A percentile compares a stretch with the other conserved stretches of the same genome.
Conservation (phyloP, 2,113 vertebrate species). For the Eonycteris spelaea region DNA sequence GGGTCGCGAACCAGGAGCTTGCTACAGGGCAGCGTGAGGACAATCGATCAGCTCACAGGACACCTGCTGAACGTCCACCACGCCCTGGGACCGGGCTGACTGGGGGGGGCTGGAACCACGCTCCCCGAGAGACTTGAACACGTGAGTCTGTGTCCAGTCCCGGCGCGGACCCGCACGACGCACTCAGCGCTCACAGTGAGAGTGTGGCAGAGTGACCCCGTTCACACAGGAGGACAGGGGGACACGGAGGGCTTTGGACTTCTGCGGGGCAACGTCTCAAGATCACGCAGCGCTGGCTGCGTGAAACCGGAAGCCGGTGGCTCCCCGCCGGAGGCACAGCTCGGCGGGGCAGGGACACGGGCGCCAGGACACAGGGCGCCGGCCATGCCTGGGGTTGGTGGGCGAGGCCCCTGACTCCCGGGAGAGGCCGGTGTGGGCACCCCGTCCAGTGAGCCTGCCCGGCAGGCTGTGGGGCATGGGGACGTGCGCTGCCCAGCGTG, state of each 20-base stretch:
- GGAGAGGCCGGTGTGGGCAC: not conserved
- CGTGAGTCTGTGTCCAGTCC: fast-evolving
- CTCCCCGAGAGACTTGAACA: not conserved
- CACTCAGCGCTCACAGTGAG: fast-evolving
- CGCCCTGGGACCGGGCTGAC: fast-evolving
- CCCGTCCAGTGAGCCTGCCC: no score
- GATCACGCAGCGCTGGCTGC: fast-evolving
- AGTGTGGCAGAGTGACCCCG: fast-evolving
- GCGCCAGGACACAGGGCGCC: fast-evolving
- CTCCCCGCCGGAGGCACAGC: not conserved
- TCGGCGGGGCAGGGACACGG: fast-evolving
- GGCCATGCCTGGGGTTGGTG: not conserved
- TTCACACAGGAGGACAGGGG: not conserved
- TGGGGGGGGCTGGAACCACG: no score
- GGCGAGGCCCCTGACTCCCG: not conserved
- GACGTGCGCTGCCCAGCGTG: not conserved
- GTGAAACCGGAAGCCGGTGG: fast-evolving
- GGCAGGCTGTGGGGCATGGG: no score
- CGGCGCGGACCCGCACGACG: fast-evolving
- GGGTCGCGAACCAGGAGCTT: not conserved
- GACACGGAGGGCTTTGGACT: no score
- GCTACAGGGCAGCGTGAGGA: fast-evolving
- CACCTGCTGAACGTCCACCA: fast-evolving
- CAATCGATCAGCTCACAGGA: no score
- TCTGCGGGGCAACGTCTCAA: no score